phyloP scores from a whole-genome alignment of 2,797 vertebrate species.

The Phalloptychus januarius region DNA sequence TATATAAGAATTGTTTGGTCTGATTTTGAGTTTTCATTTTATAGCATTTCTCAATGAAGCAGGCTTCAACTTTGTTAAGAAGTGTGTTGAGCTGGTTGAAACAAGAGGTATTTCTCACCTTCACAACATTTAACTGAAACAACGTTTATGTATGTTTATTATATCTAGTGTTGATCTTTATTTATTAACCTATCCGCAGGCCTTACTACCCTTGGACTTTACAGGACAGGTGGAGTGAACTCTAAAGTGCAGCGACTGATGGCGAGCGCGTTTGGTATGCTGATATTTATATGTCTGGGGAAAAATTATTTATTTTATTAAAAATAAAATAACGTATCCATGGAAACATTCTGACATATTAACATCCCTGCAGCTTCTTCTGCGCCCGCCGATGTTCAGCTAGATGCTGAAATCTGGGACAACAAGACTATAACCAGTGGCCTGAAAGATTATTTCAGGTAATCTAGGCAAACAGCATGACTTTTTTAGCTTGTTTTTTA shows the following conservation, averaged over 20 bases:
- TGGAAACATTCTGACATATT: slow-evolving; percentile 7
- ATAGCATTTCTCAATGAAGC: slow-evolving; percentile 94
- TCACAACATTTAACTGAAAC: slow-evolving; percentile 6
- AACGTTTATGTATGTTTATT: not conserved
- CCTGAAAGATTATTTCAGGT: slow-evolving; percentile 98
- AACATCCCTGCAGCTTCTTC: slow-evolving; percentile 82
- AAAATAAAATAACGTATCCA: not conserved
- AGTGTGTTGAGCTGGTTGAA: slow-evolving; percentile 94
- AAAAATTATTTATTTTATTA: slow-evolving; percentile 9
- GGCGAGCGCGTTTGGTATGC: slow-evolving; percentile 70
- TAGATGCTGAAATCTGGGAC: slow-evolving; percentile 95
- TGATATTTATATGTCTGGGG: not conserved
- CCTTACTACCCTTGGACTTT: slow-evolving; percentile 69
- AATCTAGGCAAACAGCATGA: not conserved
- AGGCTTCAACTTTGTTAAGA: slow-evolving; percentile 94
- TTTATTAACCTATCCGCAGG: slow-evolving; percentile 43
- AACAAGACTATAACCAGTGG: slow-evolving; percentile 99
- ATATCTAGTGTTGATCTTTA: not conserved
- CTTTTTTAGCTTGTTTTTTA: not conserved
- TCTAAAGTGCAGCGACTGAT: slow-evolving; percentile 76
- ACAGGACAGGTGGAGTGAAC: slow-evolving; percentile 77
- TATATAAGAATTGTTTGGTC: not conserved
- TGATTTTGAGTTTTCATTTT: slow-evolving; percentile 32
- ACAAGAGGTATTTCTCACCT: slow-evolving; percentile 75
- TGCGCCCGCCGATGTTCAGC: slow-evolving; percentile 89